Evolutionary conservation across 2,113 vertebrate species (phyloP).

Genomic region (Ciconia maguari): DNA sequence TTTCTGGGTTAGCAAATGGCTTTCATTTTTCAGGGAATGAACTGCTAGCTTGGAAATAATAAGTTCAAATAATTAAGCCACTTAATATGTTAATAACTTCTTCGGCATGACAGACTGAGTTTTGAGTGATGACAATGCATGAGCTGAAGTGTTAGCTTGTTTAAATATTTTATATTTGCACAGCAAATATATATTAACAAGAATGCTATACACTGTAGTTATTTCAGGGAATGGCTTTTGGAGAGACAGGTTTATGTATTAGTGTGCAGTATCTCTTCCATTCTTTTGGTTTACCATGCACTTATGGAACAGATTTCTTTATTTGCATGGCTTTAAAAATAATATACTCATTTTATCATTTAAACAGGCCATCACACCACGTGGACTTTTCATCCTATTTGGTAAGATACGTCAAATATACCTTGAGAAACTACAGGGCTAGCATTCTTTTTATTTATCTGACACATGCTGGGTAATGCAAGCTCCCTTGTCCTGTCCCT

Average conservation of each 20-base stretch:
- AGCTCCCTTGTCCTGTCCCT: neutral
- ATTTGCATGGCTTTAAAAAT: conserved; percentile 19
- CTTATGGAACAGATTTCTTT: neutral
- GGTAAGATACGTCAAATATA: conserved; percentile 74
- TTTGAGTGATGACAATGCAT: neutral
- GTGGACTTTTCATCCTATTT: conserved; percentile 87
- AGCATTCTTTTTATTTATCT: neutral
- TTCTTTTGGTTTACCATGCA: neutral
- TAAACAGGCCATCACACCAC: conserved; percentile 82
- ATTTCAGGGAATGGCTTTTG: neutral
- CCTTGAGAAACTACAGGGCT: neutral
- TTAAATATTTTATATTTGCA: neutral
- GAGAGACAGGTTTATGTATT: neutral
- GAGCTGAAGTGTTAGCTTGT: neutral
- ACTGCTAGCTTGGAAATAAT: neutral
- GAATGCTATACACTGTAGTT: neutral
- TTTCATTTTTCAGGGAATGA: neutral
- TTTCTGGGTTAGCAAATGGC: neutral
- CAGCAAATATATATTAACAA: neutral
- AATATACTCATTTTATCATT: conserved; percentile 56
- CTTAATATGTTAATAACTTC: neutral
- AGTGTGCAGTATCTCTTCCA: neutral
- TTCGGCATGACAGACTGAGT: neutral
- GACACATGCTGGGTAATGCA: neutral
- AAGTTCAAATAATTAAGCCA: neutral